Conservation (phyloP, 2,888 invertebrate genomes). For the Lamproptera curius region DNA sequence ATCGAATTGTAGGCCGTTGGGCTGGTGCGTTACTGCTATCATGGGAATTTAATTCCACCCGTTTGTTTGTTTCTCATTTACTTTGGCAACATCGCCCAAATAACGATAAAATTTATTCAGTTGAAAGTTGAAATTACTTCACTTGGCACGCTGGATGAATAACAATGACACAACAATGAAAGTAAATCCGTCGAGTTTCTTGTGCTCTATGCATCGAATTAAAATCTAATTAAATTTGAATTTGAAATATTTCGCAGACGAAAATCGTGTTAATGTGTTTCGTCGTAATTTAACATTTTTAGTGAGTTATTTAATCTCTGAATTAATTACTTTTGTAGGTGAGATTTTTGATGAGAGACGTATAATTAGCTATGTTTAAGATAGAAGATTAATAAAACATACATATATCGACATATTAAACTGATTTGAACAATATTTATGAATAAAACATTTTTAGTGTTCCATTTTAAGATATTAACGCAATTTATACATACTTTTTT, state of each 20-base stretch:
- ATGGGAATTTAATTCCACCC: neutral
- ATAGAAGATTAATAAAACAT: no score
- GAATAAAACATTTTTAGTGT: no score
- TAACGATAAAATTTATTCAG: conserved; percentile 11
- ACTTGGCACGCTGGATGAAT: conserved; percentile 15
- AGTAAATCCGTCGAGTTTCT: conserved; percentile 12
- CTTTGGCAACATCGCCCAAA: neutral
- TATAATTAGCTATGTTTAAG: no score
- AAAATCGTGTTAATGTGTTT: neutral
- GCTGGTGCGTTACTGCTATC: conserved; percentile 15
- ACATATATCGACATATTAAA: no score
- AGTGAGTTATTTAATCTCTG: no score
- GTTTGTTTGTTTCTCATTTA: conserved; percentile 6
- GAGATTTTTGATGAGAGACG: no score
- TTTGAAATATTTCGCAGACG: neutral
- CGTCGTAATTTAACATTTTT: no score
- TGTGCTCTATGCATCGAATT: neutral
- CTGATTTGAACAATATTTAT: no score
- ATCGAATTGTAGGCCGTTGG: conserved; percentile 70
- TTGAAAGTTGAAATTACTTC: conserved; percentile 20
- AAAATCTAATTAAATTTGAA: conserved; percentile 6
- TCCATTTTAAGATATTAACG: no score
- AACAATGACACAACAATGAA: conserved; percentile 19
- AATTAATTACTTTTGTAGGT: no score
- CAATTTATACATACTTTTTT: no score